Evolutionary conservation across 2,797 vertebrate genomes (phyloP).

Genomic region (Danio tinwini): DNA sequence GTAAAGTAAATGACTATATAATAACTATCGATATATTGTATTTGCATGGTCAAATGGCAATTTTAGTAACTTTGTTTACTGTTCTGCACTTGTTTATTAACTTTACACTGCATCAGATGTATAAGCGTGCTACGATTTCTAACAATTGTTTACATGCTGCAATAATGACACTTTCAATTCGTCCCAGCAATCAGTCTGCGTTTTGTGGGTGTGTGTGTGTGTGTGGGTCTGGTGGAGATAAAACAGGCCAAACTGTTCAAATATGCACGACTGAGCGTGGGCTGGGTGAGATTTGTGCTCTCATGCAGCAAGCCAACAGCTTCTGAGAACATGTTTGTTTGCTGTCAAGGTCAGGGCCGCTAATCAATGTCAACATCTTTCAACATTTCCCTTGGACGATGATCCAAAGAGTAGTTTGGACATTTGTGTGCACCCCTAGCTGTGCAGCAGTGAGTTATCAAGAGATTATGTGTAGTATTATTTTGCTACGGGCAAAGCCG

Average conservation of each 20-base stretch:
- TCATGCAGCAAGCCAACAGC: slow-evolving; percentile 13
- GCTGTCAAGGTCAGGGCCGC: slow-evolving; percentile 68
- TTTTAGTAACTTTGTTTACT: no score
- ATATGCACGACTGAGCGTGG: background rate
- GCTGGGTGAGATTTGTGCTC: slow-evolving; percentile 65
- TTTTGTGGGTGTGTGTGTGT: background rate
- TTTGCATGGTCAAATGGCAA: no score
- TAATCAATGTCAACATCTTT: slow-evolving; percentile 71
- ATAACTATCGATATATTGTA: no score
- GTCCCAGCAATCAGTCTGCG: background rate
- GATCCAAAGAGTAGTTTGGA: slow-evolving; percentile 61
- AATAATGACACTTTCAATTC: background rate
- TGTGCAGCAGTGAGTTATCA: background rate
- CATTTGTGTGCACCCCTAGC: background rate
- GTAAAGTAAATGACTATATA: no score
- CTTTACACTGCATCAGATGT: background rate
- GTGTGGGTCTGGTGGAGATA: background rate
- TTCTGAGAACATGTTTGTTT: slow-evolving; percentile 71
- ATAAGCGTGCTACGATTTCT: background rate
- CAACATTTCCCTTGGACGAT: slow-evolving; percentile 62
- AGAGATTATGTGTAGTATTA: background rate
- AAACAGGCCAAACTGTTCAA: slow-evolving; percentile 20
- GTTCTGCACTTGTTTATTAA: no score
- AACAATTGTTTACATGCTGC: background rate
- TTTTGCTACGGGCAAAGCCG: background rate